Evolutionary conservation across 2,113 vertebrate species (phyloP), one percentile per base, ranked within the genome.

Genomic region (Vicugna pacos): DNA sequence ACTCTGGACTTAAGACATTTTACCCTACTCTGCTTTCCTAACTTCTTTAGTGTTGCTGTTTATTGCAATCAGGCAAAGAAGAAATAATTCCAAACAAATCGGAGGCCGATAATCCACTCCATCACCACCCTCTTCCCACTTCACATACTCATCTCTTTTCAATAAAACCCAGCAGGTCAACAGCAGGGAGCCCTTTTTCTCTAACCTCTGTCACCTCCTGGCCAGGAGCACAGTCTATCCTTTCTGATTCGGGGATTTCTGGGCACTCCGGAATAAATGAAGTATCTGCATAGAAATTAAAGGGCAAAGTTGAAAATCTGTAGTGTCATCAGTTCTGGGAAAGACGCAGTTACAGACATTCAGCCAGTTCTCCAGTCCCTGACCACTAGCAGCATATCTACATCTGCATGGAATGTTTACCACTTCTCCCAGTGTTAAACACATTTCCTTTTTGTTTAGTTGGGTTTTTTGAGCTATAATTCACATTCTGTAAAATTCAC

Each of bases 191-290:
- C 38, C 60, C 54, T 80, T 83, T 89, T 92, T 77, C 62, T 91
- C 98, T 97, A 64, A 98, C 98, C 98, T 98, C 82, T 73, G 97
- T 88, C 64, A 94, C 96, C 52, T 1, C 3, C 32, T 60, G 12
- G 6, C 87, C 97, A 13, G 96, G 95, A 0, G 60, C 20, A 4
- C 98, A 98, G 67, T 98, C 96, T 92, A 98, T 97, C 65, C 98
- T 96, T 52, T 98, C 96, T 16, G 96, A 90, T 2, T 93, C 60
- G 0, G 75, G 42, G n/a, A 94, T 94, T 13, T 46, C 56, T 12
- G 94, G 86, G 16, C 98, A 98, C 28, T 64, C 64, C 12, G 97
- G 97, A 72, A 12, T 50, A 93, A 98, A 97, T 13, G 81, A 50
- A 76, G 19, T 2, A 28, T 28, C 98, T 98, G 95, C 32, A 82